Conservation (phyloP, 2,797 vertebrate species). For the Anguilla obscura region DNA sequence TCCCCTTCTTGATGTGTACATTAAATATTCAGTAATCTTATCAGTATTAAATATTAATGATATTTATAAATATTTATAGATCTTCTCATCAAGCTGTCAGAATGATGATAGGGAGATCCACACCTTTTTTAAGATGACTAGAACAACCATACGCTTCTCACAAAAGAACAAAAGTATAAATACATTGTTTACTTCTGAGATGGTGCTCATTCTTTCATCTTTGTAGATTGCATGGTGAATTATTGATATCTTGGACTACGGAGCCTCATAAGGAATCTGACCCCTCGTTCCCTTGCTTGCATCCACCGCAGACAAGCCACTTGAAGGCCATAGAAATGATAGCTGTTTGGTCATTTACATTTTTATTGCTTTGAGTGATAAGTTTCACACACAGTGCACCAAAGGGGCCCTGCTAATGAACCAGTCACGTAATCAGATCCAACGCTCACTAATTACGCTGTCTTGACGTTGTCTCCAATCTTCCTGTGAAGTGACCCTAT, state of each 20-base stretch:
- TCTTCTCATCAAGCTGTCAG: constrained; percentile 25
- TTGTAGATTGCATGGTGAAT: background rate
- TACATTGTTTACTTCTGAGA: constrained; percentile 5
- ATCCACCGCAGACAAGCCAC: constrained; percentile 13
- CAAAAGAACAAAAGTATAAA: background rate
- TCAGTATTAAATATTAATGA: constrained; percentile 3
- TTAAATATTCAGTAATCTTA: constrained; percentile 22
- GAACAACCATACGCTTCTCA: background rate
- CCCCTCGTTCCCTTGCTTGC: background rate
- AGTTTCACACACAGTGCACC: constrained; percentile 18
- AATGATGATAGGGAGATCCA: constrained; percentile 23
- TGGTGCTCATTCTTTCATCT: background rate
- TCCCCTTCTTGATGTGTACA: constrained; percentile 33
- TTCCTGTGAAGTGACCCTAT: constrained; percentile 29
- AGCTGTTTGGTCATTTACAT: constrained; percentile 39
- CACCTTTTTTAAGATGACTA: constrained; percentile 10
- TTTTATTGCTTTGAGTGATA: constrained; percentile 38
- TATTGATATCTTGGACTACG: background rate
- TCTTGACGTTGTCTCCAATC: constrained; percentile 18
- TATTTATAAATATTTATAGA: constrained; percentile 21
- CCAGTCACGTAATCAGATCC: constrained; percentile 33
- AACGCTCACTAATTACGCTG: constrained; percentile 23
- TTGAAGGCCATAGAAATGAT: constrained; percentile 32
- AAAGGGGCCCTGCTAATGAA: constrained; percentile 28
- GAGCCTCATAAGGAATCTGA: constrained; percentile 8